Evolutionary conservation across 2,888 invertebrate genomes (phyloP), one percentile per base, ranked within the genome.

Genomic region (Lithophane semibrunnea): DNA sequence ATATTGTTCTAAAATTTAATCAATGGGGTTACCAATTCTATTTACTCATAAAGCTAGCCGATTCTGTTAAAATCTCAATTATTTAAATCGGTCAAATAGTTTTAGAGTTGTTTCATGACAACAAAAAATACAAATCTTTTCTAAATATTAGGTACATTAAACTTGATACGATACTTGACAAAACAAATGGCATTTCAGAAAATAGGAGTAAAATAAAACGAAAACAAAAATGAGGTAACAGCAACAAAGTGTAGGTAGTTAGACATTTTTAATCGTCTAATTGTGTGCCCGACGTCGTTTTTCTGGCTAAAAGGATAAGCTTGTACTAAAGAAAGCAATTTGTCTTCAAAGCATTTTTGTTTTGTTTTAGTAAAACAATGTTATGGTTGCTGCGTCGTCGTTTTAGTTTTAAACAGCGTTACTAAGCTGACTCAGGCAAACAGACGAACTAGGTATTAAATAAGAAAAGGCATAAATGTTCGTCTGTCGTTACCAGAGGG

Each of bases 291-390:
- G 60, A 44, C 60, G 54, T 61, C 70, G 49, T 83, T 75, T 70
- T 75, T 71, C 79, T 64, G 67, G 71, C 67, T 83, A 75, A 64
- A 83, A 65, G 71, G 79, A 82, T 64, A 83, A 82, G 21, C 83
- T 65, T 68, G 60, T 83, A 61, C 67, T 69, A 66, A 78, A 83
- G 67, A 75, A 75, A 75, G 24, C 63, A 67, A 83, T 85, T 85
- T 79, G 64, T 85, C 79, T 75, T 24, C 24, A 18, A 68, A 69
- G 42, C 37, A 49, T 64, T 83, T 83, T 79, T 44, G 63, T 83
- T 71, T 70, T 37, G n/a, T 58, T 74, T 74, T 58, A 37, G n/a
- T 49, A 2, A 75, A 79, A 66, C 58, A 71, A 73, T 79, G 74
- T 64, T 60, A 60, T 64, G 70, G 67, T 54, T 64, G 21, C 37